A percentile compares a stretch with the other conserved stretches of the same genome.
Evolutionary conservation across 2,888 invertebrate species (phyloP).

Genomic region (Silvanus unidentatus): DNA sequence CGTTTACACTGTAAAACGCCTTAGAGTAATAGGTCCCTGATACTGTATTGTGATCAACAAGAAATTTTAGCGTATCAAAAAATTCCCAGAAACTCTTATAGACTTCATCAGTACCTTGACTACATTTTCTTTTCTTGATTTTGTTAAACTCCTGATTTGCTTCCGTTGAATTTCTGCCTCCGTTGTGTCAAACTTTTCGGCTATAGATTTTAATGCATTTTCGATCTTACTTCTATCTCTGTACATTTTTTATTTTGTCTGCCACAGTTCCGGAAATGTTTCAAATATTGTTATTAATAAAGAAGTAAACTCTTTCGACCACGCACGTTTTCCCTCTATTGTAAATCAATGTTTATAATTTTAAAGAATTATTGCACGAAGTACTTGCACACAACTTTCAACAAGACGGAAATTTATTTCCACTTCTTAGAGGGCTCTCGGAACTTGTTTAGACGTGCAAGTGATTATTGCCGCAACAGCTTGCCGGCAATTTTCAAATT

Average conservation of each 20-base stretch:
- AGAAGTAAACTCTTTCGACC: constrained; percentile 9
- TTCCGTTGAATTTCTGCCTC: constrained; percentile 8
- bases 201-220: constrained; percentile 10
- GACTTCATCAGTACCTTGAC: constrained; percentile 4
- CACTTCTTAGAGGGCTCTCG: constrained; percentile 9
- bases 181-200: constrained; percentile 9
- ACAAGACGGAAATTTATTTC: constrained; percentile 7
- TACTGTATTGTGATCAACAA: background rate
- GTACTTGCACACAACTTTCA: constrained; percentile 9
- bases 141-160: constrained; percentile 8
- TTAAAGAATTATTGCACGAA: background rate
- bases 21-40: too few relatives aligned
- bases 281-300: constrained; percentile 9
- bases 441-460: constrained; percentile 5
- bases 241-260: constrained; percentile 10
- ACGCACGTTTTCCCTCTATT: constrained; percentile 10
- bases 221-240: constrained; percentile 8
- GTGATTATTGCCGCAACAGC: constrained; percentile 4
- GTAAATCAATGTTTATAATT: background rate
- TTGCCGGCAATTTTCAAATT: constrained; percentile 6
- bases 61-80: constrained; percentile 2
- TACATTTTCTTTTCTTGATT: constrained; percentile 3
- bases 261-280: constrained; percentile 10
- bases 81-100: constrained; percentile 4
- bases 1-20: too few relatives aligned